These are phyloP conservation scores for Melieria picta DNA, from an alignment of 2,888 invertebrate genomes.

Conservation along the genomic window DNA sequence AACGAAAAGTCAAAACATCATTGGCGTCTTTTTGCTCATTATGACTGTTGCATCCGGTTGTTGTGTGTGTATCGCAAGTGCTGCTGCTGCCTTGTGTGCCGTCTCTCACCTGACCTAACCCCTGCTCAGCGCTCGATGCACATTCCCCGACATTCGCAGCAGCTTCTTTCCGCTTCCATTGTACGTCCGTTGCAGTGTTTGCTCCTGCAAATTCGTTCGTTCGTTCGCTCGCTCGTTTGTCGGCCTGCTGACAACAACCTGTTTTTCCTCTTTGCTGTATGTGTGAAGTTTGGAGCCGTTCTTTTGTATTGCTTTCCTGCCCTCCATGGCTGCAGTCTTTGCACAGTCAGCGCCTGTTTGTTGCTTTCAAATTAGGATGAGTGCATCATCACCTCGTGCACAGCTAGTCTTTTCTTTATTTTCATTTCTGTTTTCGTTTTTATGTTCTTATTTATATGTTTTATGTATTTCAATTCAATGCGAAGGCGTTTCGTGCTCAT, in stretches of 20 bases:
- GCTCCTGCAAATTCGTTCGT: neutral
- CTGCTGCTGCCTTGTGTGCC: too few species aligned
- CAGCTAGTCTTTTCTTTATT: neutral
- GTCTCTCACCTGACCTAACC: too few species aligned
- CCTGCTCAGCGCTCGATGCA: neutral
- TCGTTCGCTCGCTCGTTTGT: neutral
- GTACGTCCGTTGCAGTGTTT: neutral
- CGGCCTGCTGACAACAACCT: constrained; percentile 6
- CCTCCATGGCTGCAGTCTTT: too few species aligned
- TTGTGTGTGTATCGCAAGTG: too few species aligned
- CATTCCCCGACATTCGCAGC: neutral
- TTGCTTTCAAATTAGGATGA: neutral
- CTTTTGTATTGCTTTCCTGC: neutral
- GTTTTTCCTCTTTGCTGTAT: constrained; percentile 8
- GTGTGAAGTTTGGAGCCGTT: neutral
- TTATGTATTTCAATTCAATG: too few species aligned
- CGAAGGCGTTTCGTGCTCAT: too few species aligned
- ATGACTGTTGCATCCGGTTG: too few species aligned
- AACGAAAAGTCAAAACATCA: too few species aligned
- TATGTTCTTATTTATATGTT: too few species aligned
- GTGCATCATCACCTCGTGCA: neutral
- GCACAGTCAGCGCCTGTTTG: too few species aligned
- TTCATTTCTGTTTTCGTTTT: too few species aligned
- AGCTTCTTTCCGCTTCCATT: neutral
- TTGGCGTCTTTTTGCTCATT: too few species aligned